Evolutionary conservation across 2,797 vertebrate species (phyloP).

Genomic region (Channa striata): DNA sequence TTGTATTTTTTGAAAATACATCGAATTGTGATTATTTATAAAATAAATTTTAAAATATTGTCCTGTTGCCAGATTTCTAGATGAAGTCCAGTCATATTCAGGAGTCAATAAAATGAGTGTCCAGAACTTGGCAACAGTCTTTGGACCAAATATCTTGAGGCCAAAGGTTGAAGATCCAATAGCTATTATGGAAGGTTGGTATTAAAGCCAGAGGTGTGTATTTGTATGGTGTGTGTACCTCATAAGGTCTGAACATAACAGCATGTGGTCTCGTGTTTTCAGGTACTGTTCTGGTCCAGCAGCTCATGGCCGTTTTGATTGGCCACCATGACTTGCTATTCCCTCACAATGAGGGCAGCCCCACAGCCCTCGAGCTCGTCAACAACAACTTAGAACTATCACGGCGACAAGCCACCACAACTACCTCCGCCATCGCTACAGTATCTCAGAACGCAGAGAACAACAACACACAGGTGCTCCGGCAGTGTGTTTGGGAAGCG

Average conservation of each 20-base stretch:
- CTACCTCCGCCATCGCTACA: conserved; percentile 54
- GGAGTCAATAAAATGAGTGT: conserved; percentile 98
- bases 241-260: background rate
- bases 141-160: conserved; percentile 96
- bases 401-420: conserved; percentile 73
- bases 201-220: accelerated
- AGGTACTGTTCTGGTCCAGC: conserved; percentile 97
- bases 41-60: background rate
- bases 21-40: background rate
- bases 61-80: conserved; percentile 89
- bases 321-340: conserved; percentile 92
- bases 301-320: conserved; percentile 96
- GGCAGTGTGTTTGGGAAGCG: conserved; percentile 92
- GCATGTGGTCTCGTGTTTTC: conserved; percentile 44
- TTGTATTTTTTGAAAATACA: background rate
- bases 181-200: conserved; percentile 96
- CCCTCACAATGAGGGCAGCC: conserved; percentile 85
- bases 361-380: conserved; percentile 83
- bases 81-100: conserved; percentile 98
- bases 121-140: conserved; percentile 97
- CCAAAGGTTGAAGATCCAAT: conserved; percentile 97
- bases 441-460: conserved; percentile 91
- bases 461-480: conserved; percentile 86
- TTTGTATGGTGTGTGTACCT: background rate
- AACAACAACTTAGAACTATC: conserved; percentile 91